Conservation (phyloP, 1,140 invertebrate genomes). For the Melitaea cinxia region DNA sequence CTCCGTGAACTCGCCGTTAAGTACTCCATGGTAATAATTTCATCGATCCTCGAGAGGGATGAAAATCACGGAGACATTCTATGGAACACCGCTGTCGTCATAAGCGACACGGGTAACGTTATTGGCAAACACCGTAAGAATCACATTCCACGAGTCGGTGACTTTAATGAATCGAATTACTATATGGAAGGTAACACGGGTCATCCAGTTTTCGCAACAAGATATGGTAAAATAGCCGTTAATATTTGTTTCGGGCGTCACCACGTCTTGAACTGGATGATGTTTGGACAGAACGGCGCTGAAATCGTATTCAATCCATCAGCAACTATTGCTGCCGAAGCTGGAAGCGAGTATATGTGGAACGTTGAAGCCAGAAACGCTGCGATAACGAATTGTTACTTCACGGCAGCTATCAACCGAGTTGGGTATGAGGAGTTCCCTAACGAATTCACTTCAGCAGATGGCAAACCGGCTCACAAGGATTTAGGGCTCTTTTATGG, state of each 20-base stretch:
- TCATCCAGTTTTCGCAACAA: constrained; percentile 95
- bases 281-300: constrained; percentile 98
- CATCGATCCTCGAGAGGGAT: constrained; percentile 97
- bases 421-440: constrained; percentile 93
- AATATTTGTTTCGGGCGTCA: constrained; percentile 99
- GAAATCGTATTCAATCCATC: constrained; percentile 99
- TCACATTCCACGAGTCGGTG: constrained; percentile 98
- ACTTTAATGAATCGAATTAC: constrained; percentile 99
- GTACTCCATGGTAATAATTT: constrained; percentile 98
- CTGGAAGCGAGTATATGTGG: constrained; percentile 97
- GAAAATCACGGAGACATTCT: constrained; percentile 92
- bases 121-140: constrained; percentile 99
- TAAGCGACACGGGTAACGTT: constrained; percentile 93
- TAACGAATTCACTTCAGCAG: constrained; percentile 95
- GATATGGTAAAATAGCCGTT: constrained; percentile 94
- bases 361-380: constrained; percentile 97
- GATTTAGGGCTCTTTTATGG: constrained; percentile 99
- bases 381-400: constrained; percentile 97
- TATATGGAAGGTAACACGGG: constrained; percentile 98
- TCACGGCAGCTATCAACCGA: constrained; percentile 97
- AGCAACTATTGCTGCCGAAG: constrained; percentile 89
- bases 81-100: constrained; percentile 98
- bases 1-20: constrained; percentile 90
- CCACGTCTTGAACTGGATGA: constrained; percentile 98
- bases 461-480: constrained; percentile 94